Conservation (phyloP, 2,797 vertebrate genomes). For the Enteromius anoplus region DNA sequence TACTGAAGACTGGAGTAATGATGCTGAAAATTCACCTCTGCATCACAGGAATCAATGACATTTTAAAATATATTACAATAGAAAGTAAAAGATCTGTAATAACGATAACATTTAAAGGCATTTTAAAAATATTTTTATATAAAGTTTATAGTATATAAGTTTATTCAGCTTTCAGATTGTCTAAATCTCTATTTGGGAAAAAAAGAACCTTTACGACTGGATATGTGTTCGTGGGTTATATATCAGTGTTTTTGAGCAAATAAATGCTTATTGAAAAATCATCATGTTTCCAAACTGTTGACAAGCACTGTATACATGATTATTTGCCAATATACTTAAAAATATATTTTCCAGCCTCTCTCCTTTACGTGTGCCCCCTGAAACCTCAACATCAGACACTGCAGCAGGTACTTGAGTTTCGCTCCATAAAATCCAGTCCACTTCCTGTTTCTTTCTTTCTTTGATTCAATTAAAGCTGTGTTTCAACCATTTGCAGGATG, state of each 20-base stretch:
- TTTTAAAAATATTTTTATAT: too few relatives aligned
- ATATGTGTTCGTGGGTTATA: too few relatives aligned
- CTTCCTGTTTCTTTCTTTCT: not conserved
- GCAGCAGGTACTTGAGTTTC: not conserved
- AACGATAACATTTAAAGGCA: too few relatives aligned
- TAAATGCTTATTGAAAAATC: not conserved
- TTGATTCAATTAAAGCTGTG: not conserved
- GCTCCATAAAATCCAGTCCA: not conserved
- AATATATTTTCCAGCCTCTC: not conserved
- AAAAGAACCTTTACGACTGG: too few relatives aligned
- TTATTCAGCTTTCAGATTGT: too few relatives aligned
- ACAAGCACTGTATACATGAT: not conserved
- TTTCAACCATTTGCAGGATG: constrained; percentile 10
- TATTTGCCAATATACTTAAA: not conserved
- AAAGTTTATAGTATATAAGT: too few relatives aligned
- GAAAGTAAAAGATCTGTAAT: too few relatives aligned
- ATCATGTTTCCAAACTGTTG: not conserved
- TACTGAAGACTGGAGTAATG: too few relatives aligned
- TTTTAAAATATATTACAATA: too few relatives aligned
- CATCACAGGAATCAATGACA: too few relatives aligned
- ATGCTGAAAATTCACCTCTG: too few relatives aligned
- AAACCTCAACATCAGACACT: not conserved
- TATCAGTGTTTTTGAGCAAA: not conserved
- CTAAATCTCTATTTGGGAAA: too few relatives aligned
- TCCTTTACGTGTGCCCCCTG: not conserved